These are phyloP conservation scores for Gadopsis marmoratus DNA, from an alignment of 2,797 vertebrate genomes.

Conservation along the genomic window DNA sequence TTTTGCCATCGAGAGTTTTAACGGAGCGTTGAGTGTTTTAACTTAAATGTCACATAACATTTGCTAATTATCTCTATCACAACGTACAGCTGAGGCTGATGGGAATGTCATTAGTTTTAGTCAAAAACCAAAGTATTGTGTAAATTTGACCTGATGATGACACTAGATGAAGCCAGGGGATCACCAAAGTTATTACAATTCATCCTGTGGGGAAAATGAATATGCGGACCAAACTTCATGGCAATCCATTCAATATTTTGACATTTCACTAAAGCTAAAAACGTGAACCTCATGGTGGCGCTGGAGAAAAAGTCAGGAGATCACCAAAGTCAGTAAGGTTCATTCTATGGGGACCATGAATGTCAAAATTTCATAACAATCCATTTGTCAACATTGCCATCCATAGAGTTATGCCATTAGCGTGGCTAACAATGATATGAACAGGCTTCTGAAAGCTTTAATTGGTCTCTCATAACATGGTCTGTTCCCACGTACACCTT, in stretches of 20 bases:
- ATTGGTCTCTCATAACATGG: slow-evolving; percentile 22
- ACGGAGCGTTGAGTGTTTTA: not conserved
- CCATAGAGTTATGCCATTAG: not conserved
- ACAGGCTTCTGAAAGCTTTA: slow-evolving; percentile 28
- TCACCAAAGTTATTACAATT: not conserved
- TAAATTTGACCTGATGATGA: not conserved
- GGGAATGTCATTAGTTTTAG: not conserved
- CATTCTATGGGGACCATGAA: not conserved
- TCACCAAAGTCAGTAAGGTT: not conserved
- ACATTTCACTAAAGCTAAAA: not conserved
- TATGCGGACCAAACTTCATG: not conserved
- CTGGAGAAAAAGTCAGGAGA: not conserved
- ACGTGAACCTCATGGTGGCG: not conserved
- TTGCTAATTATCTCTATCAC: not conserved
- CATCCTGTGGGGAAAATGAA: not conserved
- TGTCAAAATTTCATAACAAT: not conserved
- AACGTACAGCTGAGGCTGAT: not conserved
- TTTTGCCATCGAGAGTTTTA: not conserved
- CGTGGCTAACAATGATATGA: not conserved
- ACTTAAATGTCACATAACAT: not conserved
- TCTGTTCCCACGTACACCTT: not conserved
- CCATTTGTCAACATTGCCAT: not conserved
- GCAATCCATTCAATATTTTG: not conserved
- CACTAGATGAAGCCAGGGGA: not conserved
- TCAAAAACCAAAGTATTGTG: not conserved